Conservation (phyloP, 2,113 vertebrate genomes). For the Hippoglossus stenolepis region DNA sequence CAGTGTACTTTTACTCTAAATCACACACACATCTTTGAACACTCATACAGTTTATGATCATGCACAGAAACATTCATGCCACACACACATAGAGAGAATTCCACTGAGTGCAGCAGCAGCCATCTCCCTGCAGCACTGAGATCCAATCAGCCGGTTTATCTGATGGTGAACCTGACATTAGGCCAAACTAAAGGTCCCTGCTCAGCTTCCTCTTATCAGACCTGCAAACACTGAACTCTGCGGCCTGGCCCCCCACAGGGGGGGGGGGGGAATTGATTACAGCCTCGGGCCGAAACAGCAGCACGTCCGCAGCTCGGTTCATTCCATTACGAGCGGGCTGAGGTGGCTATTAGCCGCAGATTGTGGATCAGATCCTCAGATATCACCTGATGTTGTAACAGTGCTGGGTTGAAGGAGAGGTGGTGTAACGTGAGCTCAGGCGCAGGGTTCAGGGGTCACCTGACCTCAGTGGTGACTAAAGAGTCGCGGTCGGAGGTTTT, state of each 20-base stretch:
- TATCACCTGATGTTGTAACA: constrained; percentile 54
- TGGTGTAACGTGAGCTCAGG: constrained; percentile 56
- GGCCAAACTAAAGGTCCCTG: constrained; percentile 70
- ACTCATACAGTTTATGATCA: not conserved
- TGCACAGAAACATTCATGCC: not conserved
- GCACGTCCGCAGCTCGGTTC: constrained; percentile 60
- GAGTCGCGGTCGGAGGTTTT: constrained; percentile 52
- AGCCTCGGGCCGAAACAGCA: constrained; percentile 56
- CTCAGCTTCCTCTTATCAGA: constrained; percentile 69
- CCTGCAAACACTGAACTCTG: constrained; percentile 61
- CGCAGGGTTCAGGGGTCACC: constrained; percentile 34
- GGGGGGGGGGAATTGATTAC: constrained; percentile 71
- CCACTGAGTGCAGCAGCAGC: constrained; percentile 64
- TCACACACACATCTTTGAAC: not conserved
- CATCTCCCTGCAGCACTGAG: constrained; percentile 55
- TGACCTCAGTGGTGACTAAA: constrained; percentile 57
- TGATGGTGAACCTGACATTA: constrained; percentile 77
- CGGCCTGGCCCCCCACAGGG: constrained; percentile 50
- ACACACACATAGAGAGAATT: constrained; percentile 55
- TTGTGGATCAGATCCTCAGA: constrained; percentile 62
- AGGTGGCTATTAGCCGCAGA: constrained; percentile 62
- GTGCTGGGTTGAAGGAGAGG: constrained; percentile 48
- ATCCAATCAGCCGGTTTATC: constrained; percentile 75
- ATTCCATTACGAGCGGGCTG: constrained; percentile 62
- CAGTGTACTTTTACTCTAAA: not conserved